These are phyloP conservation scores for Galaxias olidus DNA, from an alignment of 2,797 vertebrate species.

Conservation along the genomic window DNA sequence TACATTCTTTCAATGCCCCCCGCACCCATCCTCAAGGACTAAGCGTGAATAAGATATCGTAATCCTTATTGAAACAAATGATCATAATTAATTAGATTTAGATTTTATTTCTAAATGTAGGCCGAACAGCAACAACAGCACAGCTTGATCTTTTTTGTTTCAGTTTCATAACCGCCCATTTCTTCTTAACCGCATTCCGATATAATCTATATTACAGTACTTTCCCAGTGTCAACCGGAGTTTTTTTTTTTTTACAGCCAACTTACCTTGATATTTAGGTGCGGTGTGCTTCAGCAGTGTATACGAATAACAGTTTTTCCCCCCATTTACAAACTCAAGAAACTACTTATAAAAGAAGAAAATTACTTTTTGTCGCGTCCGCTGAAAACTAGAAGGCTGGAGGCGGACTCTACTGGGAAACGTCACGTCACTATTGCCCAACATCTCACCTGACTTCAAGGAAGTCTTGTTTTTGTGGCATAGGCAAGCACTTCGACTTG, in stretches of 20 bases:
- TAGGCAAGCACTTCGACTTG: background rate
- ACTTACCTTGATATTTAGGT: conserved; percentile 43
- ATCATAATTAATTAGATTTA: no score
- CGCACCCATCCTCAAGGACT: no score
- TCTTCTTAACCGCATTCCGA: background rate
- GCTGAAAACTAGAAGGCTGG: background rate
- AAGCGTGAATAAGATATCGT: no score
- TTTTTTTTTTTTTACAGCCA: no score
- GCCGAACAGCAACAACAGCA: background rate
- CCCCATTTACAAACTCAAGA: background rate
- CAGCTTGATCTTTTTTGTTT: conserved; percentile 38
- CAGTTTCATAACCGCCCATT: conserved; percentile 50
- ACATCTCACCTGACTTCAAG: conserved; percentile 29
- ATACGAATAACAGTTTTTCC: background rate
- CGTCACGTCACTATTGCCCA: conserved; percentile 35
- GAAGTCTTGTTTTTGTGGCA: conserved; percentile 34
- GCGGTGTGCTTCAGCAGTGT: no score
- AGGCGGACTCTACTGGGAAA: conserved; percentile 61
- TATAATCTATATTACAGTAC: conserved; percentile 41
- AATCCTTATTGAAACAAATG: no score
- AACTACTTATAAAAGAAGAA: no score
- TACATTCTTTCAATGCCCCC: no score
- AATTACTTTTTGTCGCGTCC: background rate
- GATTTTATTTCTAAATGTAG: no score
- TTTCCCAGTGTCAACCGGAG: conserved; percentile 19